Base-by-base conservation (phyloP, 2,797 vertebrate species). In the Tenualosa thibaudeaui region DNA sequence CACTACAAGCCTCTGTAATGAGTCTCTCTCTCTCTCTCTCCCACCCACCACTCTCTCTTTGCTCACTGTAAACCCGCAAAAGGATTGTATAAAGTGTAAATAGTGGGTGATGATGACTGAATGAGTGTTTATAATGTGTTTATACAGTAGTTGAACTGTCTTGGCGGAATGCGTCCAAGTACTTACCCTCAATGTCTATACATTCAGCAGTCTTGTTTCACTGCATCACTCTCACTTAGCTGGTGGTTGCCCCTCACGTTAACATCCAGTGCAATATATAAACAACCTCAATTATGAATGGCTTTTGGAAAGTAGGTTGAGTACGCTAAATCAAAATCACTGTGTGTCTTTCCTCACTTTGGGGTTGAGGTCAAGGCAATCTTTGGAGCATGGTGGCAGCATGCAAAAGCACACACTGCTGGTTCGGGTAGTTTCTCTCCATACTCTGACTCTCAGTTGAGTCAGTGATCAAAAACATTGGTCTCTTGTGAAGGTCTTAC, bases 261-360 rank as follows among this genome's bases (percentile, higher is more conserved):
- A 82, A 24, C 84, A 84, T n/a, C 56, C 37, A 43, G 58, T 86
- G 37, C 82, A 82, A 84, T 84, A 84, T 84, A 60, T 5, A 87
- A 82, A 71, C 71, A 10, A 81, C 49, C 65, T 88, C 81, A 65
- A 82, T 87, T 81, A 87, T 26, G 50, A 51, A 85, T 40, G 24
- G 85, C 71, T 5, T 46, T 40, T 22, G 71, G 19, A 78, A 46
- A 78, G 71, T 46, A 19, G 40, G 37, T 78, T 78, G 71, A 78
- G 71, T 22, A 46, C 19, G 46, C 71, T 46, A 43, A 22, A 78
- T 78, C 17, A 46, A 78, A 5, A 78, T 78, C 71, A 46, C 71
- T 19, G 3, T 71, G 46, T 31, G 4, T 9, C 31, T 46, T 19
- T 78, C 71, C 37, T 7, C 40, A 19, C 37, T 75, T 62, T 62